phyloP scores from a whole-genome alignment of 2,888 invertebrate genomes.

The Orthosia cruda region DNA sequence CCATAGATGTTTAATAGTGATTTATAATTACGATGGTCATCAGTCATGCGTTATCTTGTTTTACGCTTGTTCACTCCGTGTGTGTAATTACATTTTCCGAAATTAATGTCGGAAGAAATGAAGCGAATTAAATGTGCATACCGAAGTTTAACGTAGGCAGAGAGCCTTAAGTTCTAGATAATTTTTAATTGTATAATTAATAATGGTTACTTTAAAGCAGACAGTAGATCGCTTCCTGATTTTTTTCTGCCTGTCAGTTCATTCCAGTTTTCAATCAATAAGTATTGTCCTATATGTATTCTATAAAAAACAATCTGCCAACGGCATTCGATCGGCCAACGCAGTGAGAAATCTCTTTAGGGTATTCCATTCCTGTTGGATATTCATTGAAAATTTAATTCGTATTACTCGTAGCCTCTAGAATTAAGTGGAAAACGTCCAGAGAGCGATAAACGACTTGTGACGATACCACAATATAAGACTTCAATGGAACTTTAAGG shows the following conservation, averaged over 20 bases:
- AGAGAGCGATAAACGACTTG: constrained; percentile 15
- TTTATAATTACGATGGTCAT: constrained; percentile 67
- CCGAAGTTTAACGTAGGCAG: constrained; percentile 17
- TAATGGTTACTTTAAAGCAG: not conserved
- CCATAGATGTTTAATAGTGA: constrained; percentile 59
- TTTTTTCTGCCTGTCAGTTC: too few relatives aligned
- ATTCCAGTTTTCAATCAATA: not conserved
- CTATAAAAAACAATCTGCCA: not conserved
- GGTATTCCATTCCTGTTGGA: not conserved
- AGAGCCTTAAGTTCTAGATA: too few relatives aligned
- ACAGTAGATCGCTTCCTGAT: too few relatives aligned
- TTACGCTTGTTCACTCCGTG: constrained; percentile 56
- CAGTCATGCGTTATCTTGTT: constrained; percentile 66
- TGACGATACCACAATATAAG: not conserved
- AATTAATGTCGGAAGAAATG: constrained; percentile 65
- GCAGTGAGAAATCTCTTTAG: not conserved
- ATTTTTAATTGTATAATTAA: not conserved
- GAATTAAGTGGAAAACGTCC: not conserved
- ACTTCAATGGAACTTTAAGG: not conserved
- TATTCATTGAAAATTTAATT: constrained; percentile 35
- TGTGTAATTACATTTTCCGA: constrained; percentile 66
- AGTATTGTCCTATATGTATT: not conserved
- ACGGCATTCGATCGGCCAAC: not conserved
- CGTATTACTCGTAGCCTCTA: not conserved
- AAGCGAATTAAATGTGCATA: constrained; percentile 48